These are phyloP conservation scores for Agapetus fuscipes DNA, from an alignment of 2,888 invertebrate species.

Conservation along the genomic window DNA sequence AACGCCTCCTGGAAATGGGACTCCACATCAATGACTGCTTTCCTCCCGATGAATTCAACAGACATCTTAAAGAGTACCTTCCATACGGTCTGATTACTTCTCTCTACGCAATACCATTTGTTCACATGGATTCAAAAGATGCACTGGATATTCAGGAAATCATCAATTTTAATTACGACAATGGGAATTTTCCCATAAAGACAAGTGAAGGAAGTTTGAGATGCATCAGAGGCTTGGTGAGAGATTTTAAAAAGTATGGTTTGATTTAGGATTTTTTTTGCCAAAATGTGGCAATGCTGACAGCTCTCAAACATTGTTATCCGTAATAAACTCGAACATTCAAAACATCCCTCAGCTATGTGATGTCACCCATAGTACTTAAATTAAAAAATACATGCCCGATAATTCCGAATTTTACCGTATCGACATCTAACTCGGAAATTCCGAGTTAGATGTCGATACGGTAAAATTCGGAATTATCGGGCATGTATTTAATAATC, in stretches of 20 bases:
- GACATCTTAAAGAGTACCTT: neutral
- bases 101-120: neutral
- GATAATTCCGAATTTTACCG: no score
- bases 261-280: neutral
- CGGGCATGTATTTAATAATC: no score
- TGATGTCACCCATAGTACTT: no score
- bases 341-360: no score
- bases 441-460: no score
- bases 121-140: neutral
- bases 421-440: no score
- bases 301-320: no score
- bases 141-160: neutral
- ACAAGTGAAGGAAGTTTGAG: neutral
- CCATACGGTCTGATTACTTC: neutral
- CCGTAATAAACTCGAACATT: no score
- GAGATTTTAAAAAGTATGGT: neutral
- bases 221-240: neutral
- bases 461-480: no score
- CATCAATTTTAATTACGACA: neutral
- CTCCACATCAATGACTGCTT: neutral
- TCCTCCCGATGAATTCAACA: neutral
- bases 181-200: neutral
- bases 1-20: neutral
- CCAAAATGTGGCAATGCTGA: no score
- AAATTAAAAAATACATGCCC: no score